A percentile compares a stretch with the other conserved stretches of the same genome.
Evolutionary conservation across 2,797 vertebrate species (phyloP).

Genomic region (Sebastes oblongus): DNA sequence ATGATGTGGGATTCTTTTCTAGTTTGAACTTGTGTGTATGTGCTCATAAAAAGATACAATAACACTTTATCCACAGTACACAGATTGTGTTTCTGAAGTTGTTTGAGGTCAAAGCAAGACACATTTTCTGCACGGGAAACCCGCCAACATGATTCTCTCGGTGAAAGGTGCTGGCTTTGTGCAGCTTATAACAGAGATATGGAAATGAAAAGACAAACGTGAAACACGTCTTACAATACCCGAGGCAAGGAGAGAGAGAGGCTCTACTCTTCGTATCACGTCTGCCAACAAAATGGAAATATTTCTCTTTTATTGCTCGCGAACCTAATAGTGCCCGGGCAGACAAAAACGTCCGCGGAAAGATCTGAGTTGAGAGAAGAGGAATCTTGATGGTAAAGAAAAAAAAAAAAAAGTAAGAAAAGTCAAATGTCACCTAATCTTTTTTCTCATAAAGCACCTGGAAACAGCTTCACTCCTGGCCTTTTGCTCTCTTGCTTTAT

Average conservation of each 20-base stretch:
- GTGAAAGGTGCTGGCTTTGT: slow-evolving; percentile 15
- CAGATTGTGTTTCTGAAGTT: neutral
- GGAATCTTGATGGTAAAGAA: slow-evolving; percentile 12
- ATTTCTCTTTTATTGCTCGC: slow-evolving; percentile 43
- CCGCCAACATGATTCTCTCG: neutral
- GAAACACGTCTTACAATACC: slow-evolving; percentile 23
- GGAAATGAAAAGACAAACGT: slow-evolving; percentile 45
- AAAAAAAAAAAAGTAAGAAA: slow-evolving; percentile 20
- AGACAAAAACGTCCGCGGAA: slow-evolving; percentile 34
- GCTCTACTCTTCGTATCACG: slow-evolving; percentile 40
- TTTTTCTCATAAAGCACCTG: slow-evolving; percentile 36
- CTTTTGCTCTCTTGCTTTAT: slow-evolving; percentile 26
- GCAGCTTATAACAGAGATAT: slow-evolving; percentile 15
- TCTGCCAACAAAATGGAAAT: slow-evolving; percentile 45
- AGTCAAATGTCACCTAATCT: slow-evolving; percentile 50
- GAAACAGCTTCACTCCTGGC: slow-evolving; percentile 6
- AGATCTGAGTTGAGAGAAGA: slow-evolving; percentile 45
- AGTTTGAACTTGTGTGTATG: neutral
- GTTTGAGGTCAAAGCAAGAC: slow-evolving; percentile 2
- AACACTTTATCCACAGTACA: too few relatives aligned
- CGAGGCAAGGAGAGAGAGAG: slow-evolving; percentile 25
- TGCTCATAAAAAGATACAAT: neutral
- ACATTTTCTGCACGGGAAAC: neutral
- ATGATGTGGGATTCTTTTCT: neutral
- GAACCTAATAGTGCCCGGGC: slow-evolving; percentile 1